Evolutionary conservation across 2,797 vertebrate genomes (phyloP), one percentile per base, ranked within the genome.

Genomic region (Enteromius afrohamiltoni): DNA sequence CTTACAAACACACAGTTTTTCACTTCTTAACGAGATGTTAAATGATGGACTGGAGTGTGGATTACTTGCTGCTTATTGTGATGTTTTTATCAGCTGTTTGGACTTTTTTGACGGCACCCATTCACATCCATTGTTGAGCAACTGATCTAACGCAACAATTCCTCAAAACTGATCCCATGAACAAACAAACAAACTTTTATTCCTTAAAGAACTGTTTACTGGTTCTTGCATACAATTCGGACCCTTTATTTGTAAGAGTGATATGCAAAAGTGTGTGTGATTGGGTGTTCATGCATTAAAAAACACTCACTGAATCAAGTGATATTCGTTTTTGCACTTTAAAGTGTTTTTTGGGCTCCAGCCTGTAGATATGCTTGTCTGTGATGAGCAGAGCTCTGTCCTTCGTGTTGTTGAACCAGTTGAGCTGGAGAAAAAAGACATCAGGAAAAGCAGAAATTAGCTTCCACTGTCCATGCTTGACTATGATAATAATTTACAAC

Each of bases 381-480:
- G 97, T 98, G 89, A 98, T 80, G 26, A 98, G 92, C 31, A 98
- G 87, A 10, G 95, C 95, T 6, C 97, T 92, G 90, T 98, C 97
- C 4, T 95, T 94, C 87, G 93, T 95, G 90, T 95, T 97, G 85
- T 93, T 95, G 83, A 97, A 98, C 85, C 95, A 93, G 82, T 97
- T 98, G 86, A 97, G 89, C 96, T 97, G 90, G 4, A 81, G 13
- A 21, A 83, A 42, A 67, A 40, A 29, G 19, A 75, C 1, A 83
- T 4, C 73, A 67, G 37, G 53, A 45, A 29, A 51, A 86, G 69
- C 2, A 79, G 47, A 71, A 60, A 55, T 47, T 34, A n/a, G 17
- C 14, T 45, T 68, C n/a, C 10, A 21, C 23, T 47, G 60, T 49
- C 23, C 31, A 10, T 16, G 9, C 78, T 42, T 11, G 7, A 21